These are phyloP conservation scores for Pogonomyrmex barbatus DNA, from an alignment of 1,140 invertebrate genomes.

Conservation along the genomic window DNA sequence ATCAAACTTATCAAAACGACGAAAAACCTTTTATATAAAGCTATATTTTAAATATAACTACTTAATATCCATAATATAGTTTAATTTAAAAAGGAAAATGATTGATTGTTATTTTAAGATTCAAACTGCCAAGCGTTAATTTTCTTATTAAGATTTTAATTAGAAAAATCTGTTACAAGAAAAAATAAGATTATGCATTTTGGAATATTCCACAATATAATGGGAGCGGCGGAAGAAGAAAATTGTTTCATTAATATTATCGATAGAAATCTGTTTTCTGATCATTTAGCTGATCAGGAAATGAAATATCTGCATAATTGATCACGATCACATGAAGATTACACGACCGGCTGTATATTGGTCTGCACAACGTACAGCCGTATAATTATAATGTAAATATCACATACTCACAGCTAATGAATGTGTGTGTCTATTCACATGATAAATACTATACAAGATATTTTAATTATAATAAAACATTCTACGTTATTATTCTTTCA, in stretches of 20 bases:
- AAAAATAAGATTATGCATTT: background rate
- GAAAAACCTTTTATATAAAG: background rate
- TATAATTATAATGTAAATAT: slow-evolving; percentile 63
- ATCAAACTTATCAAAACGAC: background rate
- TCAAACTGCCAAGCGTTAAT: background rate
- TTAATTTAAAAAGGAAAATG: background rate
- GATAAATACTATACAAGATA: background rate
- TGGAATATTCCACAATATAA: slow-evolving; percentile 1
- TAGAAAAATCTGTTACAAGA: background rate
- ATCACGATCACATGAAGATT: slow-evolving; percentile 6
- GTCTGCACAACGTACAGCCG: background rate
- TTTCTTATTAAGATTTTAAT: background rate
- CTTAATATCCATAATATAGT: too few species aligned
- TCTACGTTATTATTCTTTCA: background rate
- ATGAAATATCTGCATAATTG: slow-evolving; percentile 27
- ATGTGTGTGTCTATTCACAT: slow-evolving; percentile 48
- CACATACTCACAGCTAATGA: slow-evolving; percentile 65
- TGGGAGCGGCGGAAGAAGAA: background rate
- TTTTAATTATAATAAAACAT: background rate
- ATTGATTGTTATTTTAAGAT: background rate
- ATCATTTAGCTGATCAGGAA: slow-evolving; percentile 20
- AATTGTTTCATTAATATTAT: slow-evolving; percentile 32
- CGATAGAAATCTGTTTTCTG: slow-evolving; percentile 1
- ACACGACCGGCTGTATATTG: background rate
- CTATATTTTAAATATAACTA: too few species aligned